Evolutionary conservation across 2,888 invertebrate genomes (phyloP), one percentile per base, ranked within the genome.

Genomic region (Drosophila yooni): DNA sequence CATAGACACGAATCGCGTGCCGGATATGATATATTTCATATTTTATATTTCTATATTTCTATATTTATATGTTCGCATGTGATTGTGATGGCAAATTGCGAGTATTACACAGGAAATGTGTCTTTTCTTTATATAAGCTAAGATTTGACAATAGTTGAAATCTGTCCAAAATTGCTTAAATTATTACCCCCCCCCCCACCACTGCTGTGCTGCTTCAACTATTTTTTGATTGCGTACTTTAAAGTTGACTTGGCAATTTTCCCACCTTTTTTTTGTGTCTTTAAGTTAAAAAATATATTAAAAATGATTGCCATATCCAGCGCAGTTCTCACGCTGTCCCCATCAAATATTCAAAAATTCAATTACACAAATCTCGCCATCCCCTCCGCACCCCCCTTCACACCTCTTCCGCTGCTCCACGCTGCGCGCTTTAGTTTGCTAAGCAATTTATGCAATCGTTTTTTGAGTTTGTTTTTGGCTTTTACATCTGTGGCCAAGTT

Each of bases 401-500:
- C 40, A 11, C 8, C 15, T 29, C 13, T n/a, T n/a, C 7, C 3
- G 3, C 31, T 38, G 8, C 8, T 2, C 36, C 21, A 6, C 6
- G n/a, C 46, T 25, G 29, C 54, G 29, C 18, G 27, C 29, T 60
- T 53, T 48, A 51, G 27, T 64, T 51, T 64, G 57, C 54, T 43
- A 61, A 38, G 52, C 75, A 79, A 83, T 89, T 88, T 85, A 90
- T 88, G 87, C 90, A 87, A 86, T 82, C 74, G 53, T 34, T 52
- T 70, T 72, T 71, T 66, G 43, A 58, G 27, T 46, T 66, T 11
- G 7, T 21, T 62, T 53, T 31, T 43, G 43, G 11, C 7, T 50
- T 52, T 53, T 31, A 27, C 18, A 25, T 67, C 50, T 54, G 50
- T 46, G 66, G 56, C 58, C 61, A 50, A 50, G 18, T 15, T 50